Evolutionary conservation across 1,140 invertebrate species (phyloP).

Genomic region (Caerostris extrusa): DNA sequence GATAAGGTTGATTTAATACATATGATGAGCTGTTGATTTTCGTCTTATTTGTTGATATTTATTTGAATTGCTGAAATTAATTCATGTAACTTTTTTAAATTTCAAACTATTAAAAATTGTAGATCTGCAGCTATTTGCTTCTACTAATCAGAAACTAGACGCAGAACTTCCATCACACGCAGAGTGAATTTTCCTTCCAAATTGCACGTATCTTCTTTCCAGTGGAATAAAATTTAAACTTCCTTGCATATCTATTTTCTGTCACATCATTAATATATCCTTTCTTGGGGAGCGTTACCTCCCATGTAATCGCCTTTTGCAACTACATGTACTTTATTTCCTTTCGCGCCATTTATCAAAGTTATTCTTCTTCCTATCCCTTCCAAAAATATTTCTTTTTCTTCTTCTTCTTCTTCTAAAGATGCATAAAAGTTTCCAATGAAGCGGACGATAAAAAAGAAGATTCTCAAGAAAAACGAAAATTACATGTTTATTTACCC

Average conservation of each 20-base stretch:
- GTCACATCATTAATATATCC: background rate
- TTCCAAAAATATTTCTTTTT: background rate
- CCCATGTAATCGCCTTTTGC: background rate
- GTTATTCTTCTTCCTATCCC: background rate
- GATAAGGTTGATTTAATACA: too few relatives aligned
- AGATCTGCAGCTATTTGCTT: too few relatives aligned
- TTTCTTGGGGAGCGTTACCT: background rate
- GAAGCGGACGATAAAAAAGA: background rate
- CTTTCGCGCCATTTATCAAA: slow-evolving; percentile 5
- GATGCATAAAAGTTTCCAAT: slow-evolving; percentile 1
- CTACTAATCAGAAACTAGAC: too few relatives aligned
- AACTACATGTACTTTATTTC: background rate
- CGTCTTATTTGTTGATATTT: too few relatives aligned
- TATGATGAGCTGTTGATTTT: too few relatives aligned
- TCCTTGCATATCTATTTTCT: background rate
- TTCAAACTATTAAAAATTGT: too few relatives aligned
- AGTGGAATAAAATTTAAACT: slow-evolving; percentile 1
- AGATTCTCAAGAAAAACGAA: background rate
- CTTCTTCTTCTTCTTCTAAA: background rate
- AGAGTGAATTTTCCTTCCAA: background rate
- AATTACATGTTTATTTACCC: background rate
- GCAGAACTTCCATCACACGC: background rate
- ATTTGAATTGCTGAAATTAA: too few relatives aligned
- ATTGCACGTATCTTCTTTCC: background rate
- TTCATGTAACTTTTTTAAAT: too few relatives aligned